Percentiles rank a stretch among this genome's conserved stretches.
Evolutionary conservation across 2,797 vertebrate genomes (phyloP).

Genomic region (Phataginus tricuspis): DNA sequence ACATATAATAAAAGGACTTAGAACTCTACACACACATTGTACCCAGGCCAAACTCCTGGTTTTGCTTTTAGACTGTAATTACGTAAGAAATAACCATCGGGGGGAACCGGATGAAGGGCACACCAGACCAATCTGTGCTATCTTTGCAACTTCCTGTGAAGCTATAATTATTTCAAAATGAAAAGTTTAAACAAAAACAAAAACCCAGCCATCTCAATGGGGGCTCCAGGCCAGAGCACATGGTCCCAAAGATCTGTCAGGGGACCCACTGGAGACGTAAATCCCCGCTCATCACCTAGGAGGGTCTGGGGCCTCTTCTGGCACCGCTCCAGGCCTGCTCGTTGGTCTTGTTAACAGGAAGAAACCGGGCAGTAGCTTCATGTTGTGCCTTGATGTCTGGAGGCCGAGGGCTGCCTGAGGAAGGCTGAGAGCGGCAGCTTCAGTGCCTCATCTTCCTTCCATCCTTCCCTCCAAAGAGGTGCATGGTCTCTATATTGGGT

Average conservation of each 20-base stretch:
- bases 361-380: background rate
- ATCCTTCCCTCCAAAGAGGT: background rate
- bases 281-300: background rate
- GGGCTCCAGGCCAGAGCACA: background rate
- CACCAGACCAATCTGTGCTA: background rate
- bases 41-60: background rate
- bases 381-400: background rate
- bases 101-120: background rate
- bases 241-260: background rate
- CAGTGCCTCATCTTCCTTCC: background rate
- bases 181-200: background rate
- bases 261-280: background rate
- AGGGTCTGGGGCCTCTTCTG: background rate
- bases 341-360: background rate
- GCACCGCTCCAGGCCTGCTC: background rate
- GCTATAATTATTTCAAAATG: constrained; percentile 27
- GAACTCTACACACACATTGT: background rate
- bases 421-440: background rate
- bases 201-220: background rate
- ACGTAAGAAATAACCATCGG: background rate
- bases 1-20: background rate
- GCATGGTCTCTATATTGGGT: background rate
- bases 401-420: background rate
- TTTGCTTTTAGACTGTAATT: background rate
- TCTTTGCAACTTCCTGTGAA: constrained; percentile 31